Base-by-base conservation (phyloP, 2,888 invertebrate genomes). In the Melieria picta region DNA sequence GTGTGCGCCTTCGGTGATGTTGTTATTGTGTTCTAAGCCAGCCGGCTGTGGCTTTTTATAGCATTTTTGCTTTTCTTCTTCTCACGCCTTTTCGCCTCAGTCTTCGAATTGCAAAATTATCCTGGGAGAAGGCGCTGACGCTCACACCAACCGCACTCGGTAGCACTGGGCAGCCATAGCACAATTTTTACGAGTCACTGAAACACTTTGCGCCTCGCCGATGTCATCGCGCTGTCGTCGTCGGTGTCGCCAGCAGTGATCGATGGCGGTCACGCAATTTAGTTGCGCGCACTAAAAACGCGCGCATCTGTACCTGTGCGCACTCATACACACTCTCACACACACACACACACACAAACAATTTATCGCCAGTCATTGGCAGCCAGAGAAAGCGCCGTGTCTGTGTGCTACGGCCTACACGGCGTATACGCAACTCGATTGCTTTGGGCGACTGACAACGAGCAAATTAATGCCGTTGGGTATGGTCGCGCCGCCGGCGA, bases 181-280 rank as follows among this genome's bases (percentile, higher is more conserved):
- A 30, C 30, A 30, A 30, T 30, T 30, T 30, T 30, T 1, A 1
- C 30, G 30, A 30, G 30, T 2, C 30, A 30, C 30, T 30, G 30
- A 30, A 30, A 30, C 30, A 30, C 50, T 50, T 50, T 50, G 11
- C 52, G 11, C 10, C 52, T 9, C 52, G 52, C 52, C 52, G 13
- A 52, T 52, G 11, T 52, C 43, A n/a, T 47, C 63, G 45, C 42
- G 45, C 16, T 56, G 55, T 57, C 62, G 61, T 69, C 60, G 56
- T 64, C 13, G 57, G 66, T 48, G 13, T 72, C 16, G 72, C 76
- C 75, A 76, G 74, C 77, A 73, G 75, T 78, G 77, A 78, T 77
- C 78, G 76, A 78, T 78, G 77, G 72, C 72, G 74, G 76, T 77
- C 77, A 78, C 76, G 76, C 74, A 78, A 77, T 75, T 72, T 71